phyloP scores from a whole-genome alignment of 2,888 invertebrate species.

The Drosophila hamatofila region DNA sequence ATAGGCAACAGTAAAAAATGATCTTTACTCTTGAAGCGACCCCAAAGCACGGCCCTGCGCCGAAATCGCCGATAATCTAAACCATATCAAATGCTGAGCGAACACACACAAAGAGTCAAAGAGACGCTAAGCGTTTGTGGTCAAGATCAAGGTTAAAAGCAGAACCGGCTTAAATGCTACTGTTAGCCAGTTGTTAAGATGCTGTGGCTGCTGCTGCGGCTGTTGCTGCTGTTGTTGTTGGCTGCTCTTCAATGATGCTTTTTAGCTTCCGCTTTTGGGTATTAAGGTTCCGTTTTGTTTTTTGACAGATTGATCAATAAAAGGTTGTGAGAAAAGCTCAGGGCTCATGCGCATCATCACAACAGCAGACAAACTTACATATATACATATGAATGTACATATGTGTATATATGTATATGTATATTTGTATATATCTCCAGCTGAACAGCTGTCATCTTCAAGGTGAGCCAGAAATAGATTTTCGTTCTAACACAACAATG shows the following conservation, averaged over 20 bases:
- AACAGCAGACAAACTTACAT: not conserved
- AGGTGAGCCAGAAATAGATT: constrained; percentile 61
- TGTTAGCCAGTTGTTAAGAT: constrained; percentile 52
- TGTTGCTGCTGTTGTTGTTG: not conserved
- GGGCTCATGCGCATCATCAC: constrained; percentile 24
- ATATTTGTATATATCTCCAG: constrained; percentile 1
- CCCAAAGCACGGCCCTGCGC: constrained; percentile 45
- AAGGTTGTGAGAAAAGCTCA: constrained; percentile 62
- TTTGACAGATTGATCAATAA: constrained; percentile 70
- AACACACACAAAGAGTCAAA: constrained; percentile 11
- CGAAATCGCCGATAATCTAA: constrained; percentile 34
- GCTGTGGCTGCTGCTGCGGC: not conserved
- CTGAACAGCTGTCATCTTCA: constrained; percentile 51
- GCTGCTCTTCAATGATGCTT: constrained; percentile 50
- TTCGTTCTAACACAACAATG: constrained; percentile 49
- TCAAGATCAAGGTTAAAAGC: constrained; percentile 78
- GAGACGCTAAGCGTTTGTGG: constrained; percentile 57
- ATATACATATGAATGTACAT: not conserved
- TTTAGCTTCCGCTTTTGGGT: constrained; percentile 62
- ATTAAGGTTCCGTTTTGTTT: constrained; percentile 64
- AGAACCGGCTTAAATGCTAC: constrained; percentile 68
- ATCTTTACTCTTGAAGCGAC: constrained; percentile 28
- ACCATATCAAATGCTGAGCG: constrained; percentile 5
- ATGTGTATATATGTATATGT: not conserved
- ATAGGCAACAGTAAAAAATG: constrained; percentile 1